Evolutionary conservation across 1,140 invertebrate species (phyloP), one percentile per base, ranked within the genome.

Genomic region (Cataglyphis hispanica): DNA sequence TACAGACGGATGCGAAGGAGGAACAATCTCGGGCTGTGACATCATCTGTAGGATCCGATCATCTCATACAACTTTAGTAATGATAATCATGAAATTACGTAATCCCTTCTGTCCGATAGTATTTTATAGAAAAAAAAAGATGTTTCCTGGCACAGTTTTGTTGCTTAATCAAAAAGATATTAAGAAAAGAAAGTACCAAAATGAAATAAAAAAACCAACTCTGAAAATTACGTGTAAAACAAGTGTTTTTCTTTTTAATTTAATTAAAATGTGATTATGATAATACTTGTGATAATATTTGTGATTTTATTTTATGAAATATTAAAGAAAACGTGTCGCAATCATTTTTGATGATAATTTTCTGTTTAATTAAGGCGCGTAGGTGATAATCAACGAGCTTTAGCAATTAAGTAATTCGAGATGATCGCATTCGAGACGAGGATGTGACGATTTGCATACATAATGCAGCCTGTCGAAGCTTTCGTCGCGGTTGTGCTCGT

Each of bases 401-500:
- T 58, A 46, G 53, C 53, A 72, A 90, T 91, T 86, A 89, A 84
- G 64, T 92, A 89, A 92, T 92, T 92, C 69, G 80, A 64, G 81
- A 25, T 83, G 83, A 86, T 87, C 86, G 56, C 25, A 53, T n/a
- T 53, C 63, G 61, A 25, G 43, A 61, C 76, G 50, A 88, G 88
- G 87, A 89, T 91, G 77, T 87, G 66, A 88, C 63, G 56, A 91
- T 91, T 81, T 84, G 31, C 89, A 91, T 89, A 83, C 84, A 70
- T 86, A 88, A 91, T 91, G 61, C 69, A 87, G 86, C 46, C 69
- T 86, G 84, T 43, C 64, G 87, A 81, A 86, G 88, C 89, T 90
- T 92, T 92, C 88, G 86, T 93, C 90, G 88, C 89, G 78, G 87
- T 63, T 63, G 85, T 85, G 85, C 85, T 91, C 85, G 78, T 87